These are phyloP conservation scores for Botia kubotai DNA, from an alignment of 2,797 vertebrate species.

Conservation along the genomic window DNA sequence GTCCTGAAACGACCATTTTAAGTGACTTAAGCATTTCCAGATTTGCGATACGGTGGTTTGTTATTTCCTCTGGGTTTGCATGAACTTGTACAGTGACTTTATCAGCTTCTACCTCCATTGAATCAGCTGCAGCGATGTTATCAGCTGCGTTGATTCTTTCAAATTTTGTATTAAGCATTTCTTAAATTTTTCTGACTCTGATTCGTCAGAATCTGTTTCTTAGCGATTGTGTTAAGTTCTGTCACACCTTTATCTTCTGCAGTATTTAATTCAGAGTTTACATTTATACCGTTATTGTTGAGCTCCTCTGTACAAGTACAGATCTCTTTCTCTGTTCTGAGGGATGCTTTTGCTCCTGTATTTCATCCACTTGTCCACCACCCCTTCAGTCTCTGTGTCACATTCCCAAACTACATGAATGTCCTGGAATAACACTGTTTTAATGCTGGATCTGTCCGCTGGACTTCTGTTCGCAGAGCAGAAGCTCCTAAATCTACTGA, in stretches of 20 bases:
- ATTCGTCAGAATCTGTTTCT: not conserved
- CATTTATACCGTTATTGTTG: not conserved
- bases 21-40: not conserved
- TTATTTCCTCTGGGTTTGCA: not conserved
- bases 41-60: not conserved
- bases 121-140: not conserved
- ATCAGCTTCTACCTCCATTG: not conserved
- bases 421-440: conserved; percentile 54
- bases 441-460: conserved; percentile 40
- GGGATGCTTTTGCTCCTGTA: not conserved
- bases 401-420: conserved; percentile 37
- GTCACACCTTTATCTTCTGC: not conserved
- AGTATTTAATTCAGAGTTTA: not conserved
- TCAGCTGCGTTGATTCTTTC: not conserved
- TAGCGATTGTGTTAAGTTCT: not conserved
- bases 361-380: not conserved
- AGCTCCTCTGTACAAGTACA: conserved; percentile 32
- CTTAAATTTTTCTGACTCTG: conserved; percentile 5
- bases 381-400: not conserved
- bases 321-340: conserved; percentile 30
- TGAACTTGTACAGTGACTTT: not conserved
- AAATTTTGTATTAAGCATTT: not conserved
- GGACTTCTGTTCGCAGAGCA: conserved; percentile 47
- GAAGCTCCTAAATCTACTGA: conserved; percentile 47
- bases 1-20: not conserved